Conservation (phyloP, 2,888 invertebrate genomes). For the Zootermopsis nevadensis region DNA sequence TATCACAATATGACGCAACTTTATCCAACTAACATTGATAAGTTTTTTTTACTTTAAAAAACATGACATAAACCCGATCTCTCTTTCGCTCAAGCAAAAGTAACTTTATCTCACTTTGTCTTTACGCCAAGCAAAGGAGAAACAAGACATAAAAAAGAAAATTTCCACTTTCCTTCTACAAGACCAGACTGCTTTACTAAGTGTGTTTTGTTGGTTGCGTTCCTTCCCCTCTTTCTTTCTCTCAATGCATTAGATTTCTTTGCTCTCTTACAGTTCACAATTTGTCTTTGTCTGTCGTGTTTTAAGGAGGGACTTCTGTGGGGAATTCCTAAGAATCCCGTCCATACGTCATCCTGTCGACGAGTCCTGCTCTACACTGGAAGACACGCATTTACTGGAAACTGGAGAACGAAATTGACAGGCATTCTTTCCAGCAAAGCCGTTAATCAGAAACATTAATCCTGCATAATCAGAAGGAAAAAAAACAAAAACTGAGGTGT, state of each 20-base stretch:
- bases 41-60: neutral
- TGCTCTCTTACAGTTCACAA: slow-evolving; percentile 28
- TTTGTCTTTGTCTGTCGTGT: slow-evolving; percentile 42
- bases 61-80: neutral
- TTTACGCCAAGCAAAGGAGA: neutral
- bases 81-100: neutral
- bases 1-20: too few species aligned
- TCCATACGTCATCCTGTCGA: slow-evolving; percentile 36
- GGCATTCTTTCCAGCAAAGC: slow-evolving; percentile 9
- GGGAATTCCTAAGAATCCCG: slow-evolving; percentile 25
- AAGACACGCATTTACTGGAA: slow-evolving; percentile 29
- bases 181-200: neutral
- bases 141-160: neutral
- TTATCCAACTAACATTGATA: neutral
- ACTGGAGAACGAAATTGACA: slow-evolving; percentile 22
- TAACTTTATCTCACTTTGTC: neutral
- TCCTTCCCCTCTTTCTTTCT: slow-evolving; percentile 1
- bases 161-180: slow-evolving; percentile 3
- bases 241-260: neutral
- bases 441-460: slow-evolving; percentile 20
- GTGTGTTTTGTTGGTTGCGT: neutral
- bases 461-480: neutral
- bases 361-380: neutral
- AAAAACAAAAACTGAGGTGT: neutral
- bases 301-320: slow-evolving; percentile 25